Evolutionary conservation across 2,113 vertebrate genomes (phyloP).

Genomic region (Pontoporia blainvillei): DNA sequence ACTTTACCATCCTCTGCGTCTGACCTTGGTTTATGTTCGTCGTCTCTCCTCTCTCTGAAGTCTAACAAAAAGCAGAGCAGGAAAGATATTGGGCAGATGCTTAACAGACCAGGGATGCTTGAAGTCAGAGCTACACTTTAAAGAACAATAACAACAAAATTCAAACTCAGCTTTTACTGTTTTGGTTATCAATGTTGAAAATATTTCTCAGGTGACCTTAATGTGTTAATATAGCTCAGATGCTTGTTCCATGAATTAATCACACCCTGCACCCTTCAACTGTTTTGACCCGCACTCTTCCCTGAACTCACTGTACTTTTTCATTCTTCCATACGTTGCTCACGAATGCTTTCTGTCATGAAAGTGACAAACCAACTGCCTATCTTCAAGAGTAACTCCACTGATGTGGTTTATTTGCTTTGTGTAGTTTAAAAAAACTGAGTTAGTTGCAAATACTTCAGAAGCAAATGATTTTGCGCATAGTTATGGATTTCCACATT

Average conservation of each 20-base stretch:
- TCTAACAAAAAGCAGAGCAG: constrained; percentile 60
- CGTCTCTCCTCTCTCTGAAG: constrained; percentile 15
- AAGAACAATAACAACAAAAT: background rate
- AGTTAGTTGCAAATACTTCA: background rate
- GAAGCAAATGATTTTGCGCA: background rate
- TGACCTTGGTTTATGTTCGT: constrained; percentile 43
- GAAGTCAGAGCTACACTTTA: background rate
- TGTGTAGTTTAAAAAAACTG: background rate
- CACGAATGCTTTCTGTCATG: background rate
- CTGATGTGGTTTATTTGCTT: background rate
- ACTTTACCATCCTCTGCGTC: constrained; percentile 29
- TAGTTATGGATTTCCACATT: background rate
- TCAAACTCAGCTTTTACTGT: background rate
- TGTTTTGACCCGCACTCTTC: background rate
- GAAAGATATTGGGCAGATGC: background rate
- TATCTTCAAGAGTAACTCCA: background rate
- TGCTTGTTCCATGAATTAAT: background rate
- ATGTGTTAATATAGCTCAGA: background rate
- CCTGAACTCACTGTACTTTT: background rate
- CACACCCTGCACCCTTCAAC: background rate
- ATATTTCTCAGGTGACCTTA: background rate
- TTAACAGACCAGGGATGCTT: background rate
- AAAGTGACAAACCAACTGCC: background rate
- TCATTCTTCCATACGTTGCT: background rate
- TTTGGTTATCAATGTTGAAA: background rate